These are phyloP conservation scores for Actinostola sp. DNA, from an alignment of 92 coral and sea anemone species.

Conservation along the genomic window DNA sequence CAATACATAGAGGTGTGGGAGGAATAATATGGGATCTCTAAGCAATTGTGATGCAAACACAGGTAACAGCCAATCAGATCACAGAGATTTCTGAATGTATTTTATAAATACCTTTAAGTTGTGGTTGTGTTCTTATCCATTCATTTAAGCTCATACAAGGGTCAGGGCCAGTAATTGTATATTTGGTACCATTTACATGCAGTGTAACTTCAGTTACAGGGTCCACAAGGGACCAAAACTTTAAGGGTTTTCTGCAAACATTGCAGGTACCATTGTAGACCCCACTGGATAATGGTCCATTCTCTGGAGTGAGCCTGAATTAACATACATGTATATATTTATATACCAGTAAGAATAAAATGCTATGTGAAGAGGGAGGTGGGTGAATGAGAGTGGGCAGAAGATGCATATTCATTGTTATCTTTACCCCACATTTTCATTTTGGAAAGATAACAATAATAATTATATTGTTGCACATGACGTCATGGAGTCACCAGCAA, in stretches of 20 bases:
- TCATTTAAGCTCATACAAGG: constrained; percentile 73
- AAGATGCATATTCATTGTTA: no score
- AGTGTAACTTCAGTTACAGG: constrained; percentile 56
- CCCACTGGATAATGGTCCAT: constrained; percentile 70
- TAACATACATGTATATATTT: not conserved
- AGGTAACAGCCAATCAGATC: no score
- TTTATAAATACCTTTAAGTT: constrained; percentile 64
- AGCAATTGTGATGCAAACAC: no score
- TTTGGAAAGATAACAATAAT: no score
- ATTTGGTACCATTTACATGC: constrained; percentile 69
- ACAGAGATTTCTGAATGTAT: no score
- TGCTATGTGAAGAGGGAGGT: no score
- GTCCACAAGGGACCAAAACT: constrained; percentile 61
- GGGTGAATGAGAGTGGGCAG: no score
- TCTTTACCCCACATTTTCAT: no score
- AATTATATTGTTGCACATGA: no score
- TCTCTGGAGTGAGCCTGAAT: constrained; percentile 56
- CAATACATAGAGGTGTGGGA: no score
- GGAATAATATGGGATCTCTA: no score
- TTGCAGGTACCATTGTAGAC: constrained; percentile 56
- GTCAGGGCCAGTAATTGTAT: constrained; percentile 61
- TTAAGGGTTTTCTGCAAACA: constrained; percentile 37
- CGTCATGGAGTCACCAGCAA: no score
- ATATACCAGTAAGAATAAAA: not conserved
- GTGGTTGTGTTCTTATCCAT: constrained; percentile 83